phyloP scores from a whole-genome alignment of 2,797 vertebrate species.

The Cossypha caffra region DNA sequence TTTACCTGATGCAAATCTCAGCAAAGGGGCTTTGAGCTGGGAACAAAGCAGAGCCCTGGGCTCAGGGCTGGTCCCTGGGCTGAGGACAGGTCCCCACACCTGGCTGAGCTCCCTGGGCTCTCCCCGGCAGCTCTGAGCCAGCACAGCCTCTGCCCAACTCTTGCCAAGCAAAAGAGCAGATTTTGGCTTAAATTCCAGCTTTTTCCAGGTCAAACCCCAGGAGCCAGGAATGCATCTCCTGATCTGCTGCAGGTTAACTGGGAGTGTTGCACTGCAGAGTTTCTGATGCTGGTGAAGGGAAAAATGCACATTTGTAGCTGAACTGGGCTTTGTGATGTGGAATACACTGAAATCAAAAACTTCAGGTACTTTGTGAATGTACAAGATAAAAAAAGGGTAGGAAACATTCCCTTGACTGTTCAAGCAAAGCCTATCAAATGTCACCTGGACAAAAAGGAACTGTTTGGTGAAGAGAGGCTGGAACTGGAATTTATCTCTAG shows the following conservation, averaged over 20 bases:
- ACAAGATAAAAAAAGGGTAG: neutral
- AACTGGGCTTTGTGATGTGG: neutral
- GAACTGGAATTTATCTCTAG: neutral
- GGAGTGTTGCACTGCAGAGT: neutral
- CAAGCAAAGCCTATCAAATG: neutral
- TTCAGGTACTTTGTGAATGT: neutral
- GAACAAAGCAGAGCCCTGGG: neutral
- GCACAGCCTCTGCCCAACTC: neutral
- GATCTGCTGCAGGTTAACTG: neutral
- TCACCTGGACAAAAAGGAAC: neutral
- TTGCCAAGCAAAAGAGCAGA: neutral
- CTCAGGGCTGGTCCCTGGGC: neutral
- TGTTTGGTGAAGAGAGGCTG: neutral
- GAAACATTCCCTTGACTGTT: neutral
- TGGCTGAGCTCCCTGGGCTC: neutral
- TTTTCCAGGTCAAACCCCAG: neutral
- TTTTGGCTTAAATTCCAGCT: neutral
- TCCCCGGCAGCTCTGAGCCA: neutral
- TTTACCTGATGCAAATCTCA: slow-evolving; percentile 10
- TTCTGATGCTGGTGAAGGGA: neutral
- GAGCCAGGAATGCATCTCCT: neutral
- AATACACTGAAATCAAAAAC: neutral
- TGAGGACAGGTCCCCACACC: neutral
- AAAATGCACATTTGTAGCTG: neutral
- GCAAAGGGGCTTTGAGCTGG: neutral